Evolutionary conservation across 2,797 vertebrate species (phyloP), one percentile per base, ranked within the genome.

Genomic region (Linurgus olivaceus): DNA sequence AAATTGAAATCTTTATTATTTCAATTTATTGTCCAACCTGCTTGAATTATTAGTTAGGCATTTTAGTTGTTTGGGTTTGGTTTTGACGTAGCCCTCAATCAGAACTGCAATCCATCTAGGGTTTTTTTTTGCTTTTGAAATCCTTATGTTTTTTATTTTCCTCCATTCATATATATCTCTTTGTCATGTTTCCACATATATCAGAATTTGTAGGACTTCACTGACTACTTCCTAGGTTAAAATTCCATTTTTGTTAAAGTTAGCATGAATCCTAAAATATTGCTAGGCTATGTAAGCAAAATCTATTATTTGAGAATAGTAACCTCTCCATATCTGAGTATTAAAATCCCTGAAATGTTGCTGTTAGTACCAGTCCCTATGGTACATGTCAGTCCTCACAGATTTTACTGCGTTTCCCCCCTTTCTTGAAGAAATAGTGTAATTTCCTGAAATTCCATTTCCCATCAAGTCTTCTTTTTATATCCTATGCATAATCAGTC

Each of bases 371-470:
- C 16, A 71, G 26, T 80, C 45, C 37, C 29, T 45, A 8, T 67
- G 25, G 59, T 84, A 72, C 23, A 40, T 47, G 28, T 51, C 71
- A 90, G 1, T 66, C 29, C 20, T 75, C 40, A 79, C 37, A 85
- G 29, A 76, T 70, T 66, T 82, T 54, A 33, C 37, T 17, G 29
- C 5, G 8, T 59, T 94, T 88, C n/a, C 12, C 11, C 17, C 11
- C 6, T 86, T 29, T 84, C 26, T 59, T 73, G 17, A 18, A 81
- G 48, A 88, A 82, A 52, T 58, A 91, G 48, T 51, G 18, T 63
- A 66, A 76, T 92, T 87, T 90, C 79, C 63, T 82, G 58, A 87
- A 82, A 93, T 87, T 87, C 63, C 48, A 40, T 91, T 91, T 91
- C 26, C 38, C 17, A 73, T 59, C 9, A 85, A 76, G 31, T 35